A percentile compares a stretch with the other conserved stretches of the same genome.
Evolutionary conservation across 2,888 invertebrate species (phyloP).

Genomic region (Chrysomela aeneicollis): DNA sequence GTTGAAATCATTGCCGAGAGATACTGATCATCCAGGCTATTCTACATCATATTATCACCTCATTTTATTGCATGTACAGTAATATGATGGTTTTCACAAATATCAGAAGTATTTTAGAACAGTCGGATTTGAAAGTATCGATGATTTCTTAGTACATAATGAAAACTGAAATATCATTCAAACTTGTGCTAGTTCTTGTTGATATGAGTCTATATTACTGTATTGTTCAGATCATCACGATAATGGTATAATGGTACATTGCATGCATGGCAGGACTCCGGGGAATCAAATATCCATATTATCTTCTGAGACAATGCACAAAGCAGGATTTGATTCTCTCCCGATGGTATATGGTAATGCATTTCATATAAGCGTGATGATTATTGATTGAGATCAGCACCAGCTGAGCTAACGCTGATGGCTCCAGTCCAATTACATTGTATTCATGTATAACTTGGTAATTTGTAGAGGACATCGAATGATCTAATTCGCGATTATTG

Average conservation of each 20-base stretch:
- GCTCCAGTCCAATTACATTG: conserved; percentile 37
- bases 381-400: conserved; percentile 38
- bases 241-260: conserved; percentile 6
- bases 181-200: background rate
- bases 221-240: conserved; percentile 9
- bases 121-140: too few relatives aligned
- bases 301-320: conserved; percentile 16
- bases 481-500: background rate
- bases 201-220: conserved; percentile 10
- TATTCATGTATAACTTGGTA: conserved; percentile 25
- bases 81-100: too few relatives aligned
- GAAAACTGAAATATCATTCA: too few relatives aligned
- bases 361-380: conserved; percentile 41
- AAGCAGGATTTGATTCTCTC: conserved; percentile 27
- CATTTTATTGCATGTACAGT: too few relatives aligned
- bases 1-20: too few relatives aligned
- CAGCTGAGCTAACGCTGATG: conserved; percentile 32
- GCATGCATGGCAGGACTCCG: conserved; percentile 22
- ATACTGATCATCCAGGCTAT: too few relatives aligned
- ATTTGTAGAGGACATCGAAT: background rate
- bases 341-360: conserved; percentile 38
- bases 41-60: too few relatives aligned
- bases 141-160: too few relatives aligned
- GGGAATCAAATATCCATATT: conserved; percentile 24
- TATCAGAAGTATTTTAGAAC: too few relatives aligned